Evolutionary conservation across 2,888 invertebrate genomes (phyloP).

Genomic region (Alloplasta piceator): DNA sequence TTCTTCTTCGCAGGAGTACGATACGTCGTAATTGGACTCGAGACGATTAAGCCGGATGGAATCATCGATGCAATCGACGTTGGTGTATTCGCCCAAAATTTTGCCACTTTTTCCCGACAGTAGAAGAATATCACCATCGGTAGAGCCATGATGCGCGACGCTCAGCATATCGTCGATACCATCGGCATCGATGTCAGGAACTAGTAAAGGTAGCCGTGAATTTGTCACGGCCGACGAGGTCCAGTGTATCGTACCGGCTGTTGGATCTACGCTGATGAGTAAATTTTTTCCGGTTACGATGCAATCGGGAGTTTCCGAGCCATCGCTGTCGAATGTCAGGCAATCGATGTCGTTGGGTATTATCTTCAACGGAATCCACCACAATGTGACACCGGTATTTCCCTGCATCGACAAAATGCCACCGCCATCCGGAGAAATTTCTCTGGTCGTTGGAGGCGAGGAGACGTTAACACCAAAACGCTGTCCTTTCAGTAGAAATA

Average conservation of each 20-base stretch:
- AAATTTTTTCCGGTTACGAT: slow-evolving; percentile 90
- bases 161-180: slow-evolving; percentile 88
- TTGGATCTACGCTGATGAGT: slow-evolving; percentile 86
- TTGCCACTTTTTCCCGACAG: slow-evolving; percentile 89
- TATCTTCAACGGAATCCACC: slow-evolving; percentile 89
- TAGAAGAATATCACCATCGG: slow-evolving; percentile 86
- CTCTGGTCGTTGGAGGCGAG: slow-evolving; percentile 77
- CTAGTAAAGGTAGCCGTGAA: slow-evolving; percentile 88
- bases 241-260: slow-evolving; percentile 85
- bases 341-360: slow-evolving; percentile 91
- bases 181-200: slow-evolving; percentile 90
- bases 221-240: slow-evolving; percentile 86
- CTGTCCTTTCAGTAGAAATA: slow-evolving; percentile 89
- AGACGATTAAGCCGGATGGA: slow-evolving; percentile 72
- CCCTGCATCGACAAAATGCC: slow-evolving; percentile 90
- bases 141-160: slow-evolving; percentile 77
- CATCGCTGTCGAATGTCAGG: slow-evolving; percentile 89
- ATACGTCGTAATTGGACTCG: slow-evolving; percentile 71
- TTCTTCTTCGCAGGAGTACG: slow-evolving; percentile 74
- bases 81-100: slow-evolving; percentile 84
- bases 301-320: slow-evolving; percentile 89
- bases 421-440: slow-evolving; percentile 84
- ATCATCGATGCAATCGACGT: slow-evolving; percentile 51
- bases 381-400: slow-evolving; percentile 88
- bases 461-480: slow-evolving; percentile 72